A percentile compares a stretch with the other conserved stretches of the same genome.
Conservation (phyloP, 2,113 vertebrate species). For the Patagioenas fasciata region DNA sequence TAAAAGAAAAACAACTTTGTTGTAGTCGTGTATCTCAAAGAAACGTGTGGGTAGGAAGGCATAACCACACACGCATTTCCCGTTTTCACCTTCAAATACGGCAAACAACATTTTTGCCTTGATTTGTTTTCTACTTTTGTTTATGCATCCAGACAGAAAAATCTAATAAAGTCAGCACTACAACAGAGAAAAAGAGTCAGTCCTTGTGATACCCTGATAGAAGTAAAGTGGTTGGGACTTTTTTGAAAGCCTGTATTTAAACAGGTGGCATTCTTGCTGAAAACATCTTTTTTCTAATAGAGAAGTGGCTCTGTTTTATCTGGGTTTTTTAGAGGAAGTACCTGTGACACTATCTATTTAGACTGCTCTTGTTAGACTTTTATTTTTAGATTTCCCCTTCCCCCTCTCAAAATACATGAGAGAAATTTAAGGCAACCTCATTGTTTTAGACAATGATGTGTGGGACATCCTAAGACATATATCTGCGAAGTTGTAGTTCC, state of each 20-base stretch:
- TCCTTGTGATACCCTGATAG: background rate
- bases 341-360: constrained; percentile 16
- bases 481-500: background rate
- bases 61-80: background rate
- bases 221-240: background rate
- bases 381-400: constrained; percentile 31
- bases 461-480: background rate
- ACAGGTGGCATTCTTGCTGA: background rate
- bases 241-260: background rate
- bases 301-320: constrained; percentile 1
- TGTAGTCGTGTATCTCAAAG: background rate
- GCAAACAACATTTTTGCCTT: background rate
- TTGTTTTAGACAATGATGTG: background rate
- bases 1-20: background rate
- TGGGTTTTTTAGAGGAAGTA: constrained; percentile 42
- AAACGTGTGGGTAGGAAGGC: background rate
- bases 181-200: background rate
- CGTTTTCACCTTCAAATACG: constrained; percentile 6
- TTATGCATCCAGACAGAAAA: background rate
- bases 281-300: background rate
- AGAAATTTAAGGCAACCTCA: constrained; percentile 7
- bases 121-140: background rate
- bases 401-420: background rate
- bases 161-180: background rate
- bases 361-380: background rate